These are phyloP conservation scores for Akabosia matsudoensis DNA, from an alignment of 1,140 invertebrate genomes.

Conservation along the genomic window DNA sequence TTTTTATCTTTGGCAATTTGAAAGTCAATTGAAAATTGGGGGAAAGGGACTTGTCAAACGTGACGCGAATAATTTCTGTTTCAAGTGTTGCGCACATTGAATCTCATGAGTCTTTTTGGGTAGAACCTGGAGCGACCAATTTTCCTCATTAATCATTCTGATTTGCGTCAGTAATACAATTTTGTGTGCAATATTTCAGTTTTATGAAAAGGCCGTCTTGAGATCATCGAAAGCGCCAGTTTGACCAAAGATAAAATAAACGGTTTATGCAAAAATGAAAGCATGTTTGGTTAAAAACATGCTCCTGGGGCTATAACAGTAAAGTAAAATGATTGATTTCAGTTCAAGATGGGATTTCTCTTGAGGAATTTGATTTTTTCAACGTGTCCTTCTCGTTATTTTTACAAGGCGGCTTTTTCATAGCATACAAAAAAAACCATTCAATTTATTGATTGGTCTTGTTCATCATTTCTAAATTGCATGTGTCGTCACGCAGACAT, in stretches of 20 bases:
- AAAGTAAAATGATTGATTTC: neutral
- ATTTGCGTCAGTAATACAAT: too few relatives aligned
- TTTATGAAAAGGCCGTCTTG: neutral
- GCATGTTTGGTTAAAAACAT: neutral
- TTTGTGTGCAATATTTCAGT: neutral
- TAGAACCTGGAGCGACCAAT: neutral
- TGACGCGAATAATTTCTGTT: neutral
- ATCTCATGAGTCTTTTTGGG: too few relatives aligned
- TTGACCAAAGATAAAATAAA: neutral
- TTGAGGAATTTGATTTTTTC: neutral
- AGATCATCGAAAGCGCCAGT: neutral
- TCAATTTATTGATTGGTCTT: slow-evolving; percentile 9
- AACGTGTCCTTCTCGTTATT: neutral
- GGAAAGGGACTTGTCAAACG: neutral
- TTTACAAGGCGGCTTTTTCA: neutral
- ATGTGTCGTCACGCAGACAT: neutral
- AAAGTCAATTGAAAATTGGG: neutral
- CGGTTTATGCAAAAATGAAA: neutral
- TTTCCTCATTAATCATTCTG: neutral
- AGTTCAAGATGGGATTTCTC: neutral
- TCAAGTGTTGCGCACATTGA: neutral
- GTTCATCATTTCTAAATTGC: neutral
- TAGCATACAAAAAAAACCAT: neutral
- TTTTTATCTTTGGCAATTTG: neutral
- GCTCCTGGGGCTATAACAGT: neutral